Evolutionary conservation across 2,113 vertebrate species (phyloP).

Genomic region (Sapajus apella): DNA sequence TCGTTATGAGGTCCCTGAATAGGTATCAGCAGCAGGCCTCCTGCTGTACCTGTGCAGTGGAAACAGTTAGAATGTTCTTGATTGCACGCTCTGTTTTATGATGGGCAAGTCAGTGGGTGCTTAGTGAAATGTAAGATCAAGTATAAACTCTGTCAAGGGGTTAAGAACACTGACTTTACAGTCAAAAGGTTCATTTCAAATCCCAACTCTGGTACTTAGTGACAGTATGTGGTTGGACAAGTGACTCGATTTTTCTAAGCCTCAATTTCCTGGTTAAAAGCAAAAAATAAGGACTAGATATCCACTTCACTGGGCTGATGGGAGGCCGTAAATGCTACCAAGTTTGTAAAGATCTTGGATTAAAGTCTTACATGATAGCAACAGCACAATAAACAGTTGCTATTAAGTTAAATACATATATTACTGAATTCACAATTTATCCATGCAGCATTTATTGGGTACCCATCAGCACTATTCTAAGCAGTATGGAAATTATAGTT

Average conservation of each 20-base stretch:
- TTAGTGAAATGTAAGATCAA: conserved; percentile 47
- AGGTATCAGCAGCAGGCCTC: not conserved
- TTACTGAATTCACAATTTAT: not conserved
- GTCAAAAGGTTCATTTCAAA: conserved; percentile 35
- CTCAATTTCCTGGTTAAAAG: conserved; percentile 48
- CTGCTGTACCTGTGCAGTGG: not conserved
- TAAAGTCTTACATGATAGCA: not conserved
- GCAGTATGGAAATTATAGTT: not conserved
- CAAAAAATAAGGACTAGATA: not conserved
- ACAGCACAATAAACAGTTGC: not conserved
- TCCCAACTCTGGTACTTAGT: not conserved
- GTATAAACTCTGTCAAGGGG: not conserved
- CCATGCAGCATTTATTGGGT: not conserved
- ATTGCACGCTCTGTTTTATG: not conserved
- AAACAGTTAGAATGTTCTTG: not conserved
- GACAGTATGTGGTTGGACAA: not conserved
- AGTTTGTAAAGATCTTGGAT: not conserved
- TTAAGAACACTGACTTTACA: not conserved
- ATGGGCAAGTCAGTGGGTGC: not conserved
- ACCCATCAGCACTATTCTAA: not conserved
- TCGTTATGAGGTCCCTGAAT: not conserved
- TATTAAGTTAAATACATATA: not conserved
- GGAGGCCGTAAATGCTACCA: not conserved
- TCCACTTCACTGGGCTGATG: not conserved
- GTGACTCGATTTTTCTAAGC: conserved; percentile 8